Evolutionary conservation across 2,888 invertebrate genomes (phyloP).

Genomic region (Halocaridina rubra): DNA sequence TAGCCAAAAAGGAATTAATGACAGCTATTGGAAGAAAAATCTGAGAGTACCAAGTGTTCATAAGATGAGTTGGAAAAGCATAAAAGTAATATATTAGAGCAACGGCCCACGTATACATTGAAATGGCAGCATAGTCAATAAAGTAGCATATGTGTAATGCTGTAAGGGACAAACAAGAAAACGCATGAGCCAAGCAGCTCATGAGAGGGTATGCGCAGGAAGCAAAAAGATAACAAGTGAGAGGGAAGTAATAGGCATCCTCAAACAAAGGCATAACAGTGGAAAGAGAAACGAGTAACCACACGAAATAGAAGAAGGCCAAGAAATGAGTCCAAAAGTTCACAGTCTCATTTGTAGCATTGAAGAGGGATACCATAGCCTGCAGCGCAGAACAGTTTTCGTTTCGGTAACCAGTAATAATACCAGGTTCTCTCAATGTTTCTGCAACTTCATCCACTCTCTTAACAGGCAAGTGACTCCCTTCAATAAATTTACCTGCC

Average conservation of each 20-base stretch:
- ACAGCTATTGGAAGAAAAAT: slow-evolving; percentile 67
- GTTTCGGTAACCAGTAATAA: slow-evolving; percentile 55
- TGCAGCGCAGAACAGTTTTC: slow-evolving; percentile 58
- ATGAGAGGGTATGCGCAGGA: slow-evolving; percentile 69
- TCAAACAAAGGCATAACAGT: slow-evolving; percentile 66
- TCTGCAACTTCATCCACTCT: slow-evolving; percentile 51
- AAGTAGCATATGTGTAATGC: slow-evolving; percentile 71
- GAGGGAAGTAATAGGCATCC: slow-evolving; percentile 68
- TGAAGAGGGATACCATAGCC: slow-evolving; percentile 66
- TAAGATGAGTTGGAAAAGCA: slow-evolving; percentile 67
- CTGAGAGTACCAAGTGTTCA: slow-evolving; percentile 65
- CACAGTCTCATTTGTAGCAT: slow-evolving; percentile 70
- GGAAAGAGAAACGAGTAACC: slow-evolving; percentile 66
- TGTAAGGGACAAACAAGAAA: slow-evolving; percentile 69
- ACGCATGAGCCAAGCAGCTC: slow-evolving; percentile 70
- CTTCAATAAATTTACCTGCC: slow-evolving; percentile 20
- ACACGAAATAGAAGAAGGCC: slow-evolving; percentile 69
- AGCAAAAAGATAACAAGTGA: slow-evolving; percentile 68
- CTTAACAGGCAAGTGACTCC: background rate
- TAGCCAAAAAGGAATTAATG: slow-evolving; percentile 67
- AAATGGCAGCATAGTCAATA: slow-evolving; percentile 70
- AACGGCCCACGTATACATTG: slow-evolving; percentile 69
- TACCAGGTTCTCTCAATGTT: slow-evolving; percentile 45
- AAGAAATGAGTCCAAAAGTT: slow-evolving; percentile 72
- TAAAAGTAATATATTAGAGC: slow-evolving; percentile 69